Evolutionary conservation across 30 jellyfish, hydroid and myxozoan genomes (phyloP).

Genomic region (Rhopilema esculentum): DNA sequence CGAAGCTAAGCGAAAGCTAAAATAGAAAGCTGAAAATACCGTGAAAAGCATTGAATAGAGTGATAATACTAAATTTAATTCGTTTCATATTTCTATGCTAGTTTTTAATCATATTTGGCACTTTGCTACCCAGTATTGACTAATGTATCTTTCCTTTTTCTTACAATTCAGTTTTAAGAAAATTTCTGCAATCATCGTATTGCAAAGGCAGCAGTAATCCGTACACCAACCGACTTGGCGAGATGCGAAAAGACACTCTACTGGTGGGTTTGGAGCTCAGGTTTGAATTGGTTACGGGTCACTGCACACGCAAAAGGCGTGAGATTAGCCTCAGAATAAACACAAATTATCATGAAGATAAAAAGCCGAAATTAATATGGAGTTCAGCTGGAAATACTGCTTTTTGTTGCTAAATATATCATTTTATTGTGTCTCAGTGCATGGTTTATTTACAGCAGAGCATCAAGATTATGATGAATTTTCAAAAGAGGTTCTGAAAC

Average conservation of each 20-base stretch:
- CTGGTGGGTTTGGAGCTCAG: background rate
- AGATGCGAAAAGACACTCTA: background rate
- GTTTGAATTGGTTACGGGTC: slow-evolving; percentile 30
- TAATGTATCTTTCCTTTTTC: no score
- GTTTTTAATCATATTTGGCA: no score
- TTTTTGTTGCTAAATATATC: background rate
- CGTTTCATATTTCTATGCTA: no score
- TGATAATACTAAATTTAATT: no score
- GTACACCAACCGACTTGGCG: background rate
- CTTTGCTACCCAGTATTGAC: no score
- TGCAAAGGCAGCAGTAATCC: background rate
- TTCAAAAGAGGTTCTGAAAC: slow-evolving; percentile 36
- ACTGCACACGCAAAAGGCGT: slow-evolving; percentile 60
- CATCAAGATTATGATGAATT: slow-evolving; percentile 54
- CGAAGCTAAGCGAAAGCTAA: no score
- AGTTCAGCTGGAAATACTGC: background rate
- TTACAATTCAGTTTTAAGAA: no score
- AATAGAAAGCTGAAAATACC: no score
- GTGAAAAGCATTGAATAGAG: no score
- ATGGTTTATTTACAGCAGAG: background rate
- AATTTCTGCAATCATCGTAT: no score
- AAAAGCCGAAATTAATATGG: slow-evolving; percentile 7
- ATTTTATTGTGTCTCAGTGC: background rate
- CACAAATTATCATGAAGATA: background rate
- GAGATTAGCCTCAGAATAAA: slow-evolving; percentile 1